Percentiles rank a stretch among this genome's conserved stretches.
These are phyloP conservation scores for Arvicanthis niloticus DNA, from an alignment of 2,113 vertebrate species.

Conservation along the genomic window DNA sequence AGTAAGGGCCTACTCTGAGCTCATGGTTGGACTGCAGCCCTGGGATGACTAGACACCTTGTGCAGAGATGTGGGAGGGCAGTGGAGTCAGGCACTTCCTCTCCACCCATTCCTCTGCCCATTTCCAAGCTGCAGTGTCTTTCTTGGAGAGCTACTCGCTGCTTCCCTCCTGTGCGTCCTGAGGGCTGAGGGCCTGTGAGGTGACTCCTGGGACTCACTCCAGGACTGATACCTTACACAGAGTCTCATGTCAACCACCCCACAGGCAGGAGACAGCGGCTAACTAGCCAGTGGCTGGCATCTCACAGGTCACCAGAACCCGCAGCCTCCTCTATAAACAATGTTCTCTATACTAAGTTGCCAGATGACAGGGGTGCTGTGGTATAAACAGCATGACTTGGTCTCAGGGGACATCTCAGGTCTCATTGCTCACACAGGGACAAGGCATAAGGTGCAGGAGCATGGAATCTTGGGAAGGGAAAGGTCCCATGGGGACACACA, in stretches of 20 bases:
- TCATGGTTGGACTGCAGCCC: background rate
- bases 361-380: background rate
- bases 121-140: background rate
- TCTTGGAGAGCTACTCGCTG: background rate
- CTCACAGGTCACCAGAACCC: background rate
- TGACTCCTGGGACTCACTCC: background rate
- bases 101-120: background rate
- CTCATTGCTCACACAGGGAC: background rate
- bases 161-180: background rate
- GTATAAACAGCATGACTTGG: background rate
- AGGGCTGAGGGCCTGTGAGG: background rate
- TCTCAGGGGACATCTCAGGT: fast-evolving
- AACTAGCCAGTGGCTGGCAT: background rate
- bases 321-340: background rate
- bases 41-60: background rate
- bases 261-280: background rate
- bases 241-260: background rate
- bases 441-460: fast-evolving
- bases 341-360: background rate
- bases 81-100: background rate
- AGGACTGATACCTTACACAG: background rate
- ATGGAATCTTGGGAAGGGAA: too few relatives aligned
- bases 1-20: fast-evolving
- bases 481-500: fast-evolving
- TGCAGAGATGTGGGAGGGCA: background rate